A percentile compares a stretch with the other conserved stretches of the same genome.
Evolutionary conservation across 1,140 invertebrate species (phyloP).

Genomic region (Dinoponera quadriceps): DNA sequence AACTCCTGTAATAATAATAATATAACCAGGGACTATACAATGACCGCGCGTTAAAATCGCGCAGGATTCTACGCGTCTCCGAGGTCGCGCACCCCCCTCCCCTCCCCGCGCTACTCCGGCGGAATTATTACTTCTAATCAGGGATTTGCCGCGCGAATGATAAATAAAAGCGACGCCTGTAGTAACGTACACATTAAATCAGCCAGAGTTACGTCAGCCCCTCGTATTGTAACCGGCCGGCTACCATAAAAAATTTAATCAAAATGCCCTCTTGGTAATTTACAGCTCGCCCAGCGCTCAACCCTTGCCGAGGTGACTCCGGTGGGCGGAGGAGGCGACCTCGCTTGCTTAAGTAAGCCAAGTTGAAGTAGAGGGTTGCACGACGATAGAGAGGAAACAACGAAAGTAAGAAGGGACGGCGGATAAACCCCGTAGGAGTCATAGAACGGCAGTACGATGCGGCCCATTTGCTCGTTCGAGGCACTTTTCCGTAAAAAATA

Average conservation of each 20-base stretch:
- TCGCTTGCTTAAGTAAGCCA: constrained; percentile 58
- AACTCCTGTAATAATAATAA: too few species aligned
- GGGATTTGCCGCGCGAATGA: constrained; percentile 69
- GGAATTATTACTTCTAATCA: constrained; percentile 74
- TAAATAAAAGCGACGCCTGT: constrained; percentile 66
- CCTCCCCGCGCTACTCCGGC: too few species aligned
- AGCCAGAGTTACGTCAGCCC: constrained; percentile 71
- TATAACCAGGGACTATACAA: too few species aligned
- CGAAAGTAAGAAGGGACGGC: constrained; percentile 44
- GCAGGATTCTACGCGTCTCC: too few species aligned
- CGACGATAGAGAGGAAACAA: constrained; percentile 64
- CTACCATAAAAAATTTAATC: constrained; percentile 86
- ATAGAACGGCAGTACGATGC: constrained; percentile 65
- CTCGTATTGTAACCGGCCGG: constrained; percentile 62
- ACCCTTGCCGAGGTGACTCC: constrained; percentile 76
- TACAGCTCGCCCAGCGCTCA: constrained; percentile 79
- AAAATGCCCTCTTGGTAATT: constrained; percentile 86
- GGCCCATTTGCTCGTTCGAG: constrained; percentile 63
- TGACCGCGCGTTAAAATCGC: neutral
- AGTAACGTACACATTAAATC: constrained; percentile 79
- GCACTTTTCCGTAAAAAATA: constrained; percentile 76
- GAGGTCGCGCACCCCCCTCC: too few species aligned
- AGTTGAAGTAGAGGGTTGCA: constrained; percentile 38
- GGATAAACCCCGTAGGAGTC: constrained; percentile 75
- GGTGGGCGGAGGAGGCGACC: constrained; percentile 32